Percentiles rank a stretch among this genome's conserved stretches.
phyloP scores from a whole-genome alignment of 2,888 invertebrate species.

The Chymomyza fuscimana region DNA sequence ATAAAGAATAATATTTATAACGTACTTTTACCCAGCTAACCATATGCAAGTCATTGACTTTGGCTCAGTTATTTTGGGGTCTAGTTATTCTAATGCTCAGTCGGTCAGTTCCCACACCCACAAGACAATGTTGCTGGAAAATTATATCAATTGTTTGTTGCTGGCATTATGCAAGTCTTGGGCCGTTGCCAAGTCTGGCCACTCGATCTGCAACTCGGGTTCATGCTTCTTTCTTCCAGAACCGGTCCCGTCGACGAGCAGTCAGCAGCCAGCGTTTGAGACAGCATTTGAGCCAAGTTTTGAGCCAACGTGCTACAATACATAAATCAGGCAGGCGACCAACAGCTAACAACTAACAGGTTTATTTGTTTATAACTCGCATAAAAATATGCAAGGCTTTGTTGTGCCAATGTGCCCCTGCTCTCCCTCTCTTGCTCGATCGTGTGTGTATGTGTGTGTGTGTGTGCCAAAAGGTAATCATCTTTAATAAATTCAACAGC shows the following conservation, averaged over 20 bases:
- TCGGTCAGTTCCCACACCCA: slow-evolving; percentile 43
- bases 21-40: neutral
- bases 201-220: neutral
- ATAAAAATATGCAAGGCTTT: neutral
- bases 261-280: neutral
- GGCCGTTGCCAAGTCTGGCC: slow-evolving; percentile 6
- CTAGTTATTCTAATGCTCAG: neutral
- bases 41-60: slow-evolving; percentile 64
- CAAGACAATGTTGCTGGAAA: slow-evolving; percentile 45
- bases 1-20: neutral
- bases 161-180: no score
- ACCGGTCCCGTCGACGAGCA: slow-evolving; percentile 2
- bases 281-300: neutral
- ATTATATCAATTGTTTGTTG: slow-evolving; percentile 66
- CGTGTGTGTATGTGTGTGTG: neutral
- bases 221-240: slow-evolving; percentile 25
- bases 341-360: slow-evolving; percentile 48
- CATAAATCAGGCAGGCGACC: slow-evolving; percentile 44
- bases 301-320: slow-evolving; percentile 9
- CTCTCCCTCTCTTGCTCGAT: no score
- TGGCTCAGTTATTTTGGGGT: neutral
- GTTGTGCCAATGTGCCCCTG: neutral
- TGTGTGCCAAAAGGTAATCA: neutral
- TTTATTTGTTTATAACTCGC: slow-evolving; percentile 60
- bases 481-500: neutral